Evolutionary conservation across 2,113 vertebrate species (phyloP).

Genomic region (Centropus bengalensis): DNA sequence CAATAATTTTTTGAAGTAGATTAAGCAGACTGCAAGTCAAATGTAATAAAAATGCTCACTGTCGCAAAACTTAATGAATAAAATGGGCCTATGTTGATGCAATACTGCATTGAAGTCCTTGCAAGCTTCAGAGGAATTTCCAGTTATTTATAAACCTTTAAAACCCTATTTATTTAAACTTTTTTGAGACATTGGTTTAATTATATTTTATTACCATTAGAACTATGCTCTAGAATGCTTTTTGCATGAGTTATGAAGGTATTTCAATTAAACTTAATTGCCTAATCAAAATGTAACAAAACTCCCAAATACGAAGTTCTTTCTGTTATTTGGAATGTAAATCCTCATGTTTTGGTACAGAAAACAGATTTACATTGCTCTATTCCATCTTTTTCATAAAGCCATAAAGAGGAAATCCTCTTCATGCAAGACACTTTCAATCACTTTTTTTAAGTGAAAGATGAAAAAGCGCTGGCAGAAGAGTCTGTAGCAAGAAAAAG

Average conservation of each 20-base stretch:
- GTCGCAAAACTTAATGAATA: background rate
- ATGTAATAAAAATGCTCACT: background rate
- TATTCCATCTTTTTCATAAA: background rate
- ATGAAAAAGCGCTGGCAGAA: background rate
- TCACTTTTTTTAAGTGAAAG: background rate
- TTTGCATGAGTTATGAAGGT: background rate
- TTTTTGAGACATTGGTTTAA: background rate
- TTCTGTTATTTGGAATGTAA: background rate
- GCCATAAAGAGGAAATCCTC: background rate
- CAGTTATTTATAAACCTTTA: background rate
- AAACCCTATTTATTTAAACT: background rate
- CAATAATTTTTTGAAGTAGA: background rate
- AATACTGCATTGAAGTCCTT: background rate
- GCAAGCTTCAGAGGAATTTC: background rate
- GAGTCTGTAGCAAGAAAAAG: background rate
- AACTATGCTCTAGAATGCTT: background rate
- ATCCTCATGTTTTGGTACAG: background rate
- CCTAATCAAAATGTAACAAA: background rate
- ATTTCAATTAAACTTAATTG: background rate
- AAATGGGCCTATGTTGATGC: background rate
- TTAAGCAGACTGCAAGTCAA: background rate
- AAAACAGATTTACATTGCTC: background rate
- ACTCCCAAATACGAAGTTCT: background rate
- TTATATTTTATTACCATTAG: background rate
- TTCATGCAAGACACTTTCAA: background rate